A percentile compares a stretch with the other conserved stretches of the same genome.
Conservation (phyloP, 64 coral and sea anemone species). For the Stylophora pistillata region DNA sequence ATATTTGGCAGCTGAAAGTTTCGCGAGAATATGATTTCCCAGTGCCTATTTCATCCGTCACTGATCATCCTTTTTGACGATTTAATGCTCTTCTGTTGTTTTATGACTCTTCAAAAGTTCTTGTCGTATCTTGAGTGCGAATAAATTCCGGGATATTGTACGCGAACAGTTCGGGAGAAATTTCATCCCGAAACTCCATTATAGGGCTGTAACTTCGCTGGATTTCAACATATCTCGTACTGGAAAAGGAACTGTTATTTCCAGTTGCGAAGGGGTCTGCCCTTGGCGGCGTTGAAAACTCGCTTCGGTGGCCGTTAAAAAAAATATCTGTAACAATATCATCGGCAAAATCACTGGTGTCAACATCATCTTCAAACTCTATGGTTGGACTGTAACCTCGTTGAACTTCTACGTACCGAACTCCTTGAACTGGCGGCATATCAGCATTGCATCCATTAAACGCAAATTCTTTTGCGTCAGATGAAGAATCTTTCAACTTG, state of each 20-base stretch:
- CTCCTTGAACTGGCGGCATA: too few relatives aligned
- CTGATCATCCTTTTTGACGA: neutral
- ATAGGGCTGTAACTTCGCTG: conserved; percentile 21
- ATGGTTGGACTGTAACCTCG: neutral
- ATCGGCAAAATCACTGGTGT: neutral
- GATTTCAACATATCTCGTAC: neutral
- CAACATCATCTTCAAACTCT: neutral
- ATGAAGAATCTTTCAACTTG: neutral
- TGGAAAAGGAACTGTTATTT: neutral
- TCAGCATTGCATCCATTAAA: neutral
- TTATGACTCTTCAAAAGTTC: neutral
- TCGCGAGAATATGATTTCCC: neutral
- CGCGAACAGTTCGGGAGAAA: neutral
- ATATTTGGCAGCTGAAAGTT: neutral
- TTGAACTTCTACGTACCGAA: neutral
- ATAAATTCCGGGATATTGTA: neutral
- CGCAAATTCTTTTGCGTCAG: neutral
- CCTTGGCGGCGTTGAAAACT: too few relatives aligned
- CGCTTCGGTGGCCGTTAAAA: neutral
- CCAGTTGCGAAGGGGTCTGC: neutral
- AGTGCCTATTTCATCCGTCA: neutral
- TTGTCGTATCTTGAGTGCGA: neutral
- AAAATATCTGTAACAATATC: neutral
- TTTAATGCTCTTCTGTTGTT: neutral
- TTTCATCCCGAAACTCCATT: neutral